Percentiles rank a stretch among this genome's conserved stretches.
Conservation (phyloP, 2,888 invertebrate genomes). For the Ophion ventricosus region DNA sequence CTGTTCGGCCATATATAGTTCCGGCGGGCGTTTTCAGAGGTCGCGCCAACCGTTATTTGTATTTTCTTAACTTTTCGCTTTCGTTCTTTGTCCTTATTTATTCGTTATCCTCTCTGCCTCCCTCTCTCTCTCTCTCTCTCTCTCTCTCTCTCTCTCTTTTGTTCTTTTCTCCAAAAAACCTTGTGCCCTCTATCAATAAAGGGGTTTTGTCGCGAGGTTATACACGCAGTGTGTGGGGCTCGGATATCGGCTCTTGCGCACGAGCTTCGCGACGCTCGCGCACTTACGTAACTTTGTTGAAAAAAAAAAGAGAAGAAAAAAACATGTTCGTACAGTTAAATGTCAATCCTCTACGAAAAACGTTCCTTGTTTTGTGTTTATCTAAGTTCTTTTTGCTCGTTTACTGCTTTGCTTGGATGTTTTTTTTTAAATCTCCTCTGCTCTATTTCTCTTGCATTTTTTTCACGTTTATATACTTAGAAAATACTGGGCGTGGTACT, state of each 20-base stretch:
- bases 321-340: background rate
- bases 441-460: conserved; percentile 9
- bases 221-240: background rate
- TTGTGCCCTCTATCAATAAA: background rate
- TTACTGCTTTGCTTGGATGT: background rate
- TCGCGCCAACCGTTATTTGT: conserved; percentile 15
- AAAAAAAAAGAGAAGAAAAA: background rate
- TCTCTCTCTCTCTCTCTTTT: background rate
- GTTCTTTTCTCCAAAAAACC: background rate
- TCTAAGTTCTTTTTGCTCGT: background rate
- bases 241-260: background rate
- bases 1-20: background rate
- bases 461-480: conserved; percentile 74
- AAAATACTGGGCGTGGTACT: conserved; percentile 80
- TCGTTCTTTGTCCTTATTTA: background rate
- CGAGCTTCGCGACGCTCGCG: background rate
- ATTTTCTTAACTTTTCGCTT: conserved; percentile 7
- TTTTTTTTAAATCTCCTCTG: conserved; percentile 43
- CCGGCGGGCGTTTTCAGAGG: conserved; percentile 43
- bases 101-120: background rate
- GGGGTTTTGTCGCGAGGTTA: background rate
- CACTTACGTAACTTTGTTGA: background rate
- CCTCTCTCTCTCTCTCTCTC: background rate
- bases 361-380: background rate
- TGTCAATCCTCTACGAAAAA: background rate